Evolutionary conservation across 92 coral and sea anemone species (phyloP).

Genomic region (Porites cylindrica): DNA sequence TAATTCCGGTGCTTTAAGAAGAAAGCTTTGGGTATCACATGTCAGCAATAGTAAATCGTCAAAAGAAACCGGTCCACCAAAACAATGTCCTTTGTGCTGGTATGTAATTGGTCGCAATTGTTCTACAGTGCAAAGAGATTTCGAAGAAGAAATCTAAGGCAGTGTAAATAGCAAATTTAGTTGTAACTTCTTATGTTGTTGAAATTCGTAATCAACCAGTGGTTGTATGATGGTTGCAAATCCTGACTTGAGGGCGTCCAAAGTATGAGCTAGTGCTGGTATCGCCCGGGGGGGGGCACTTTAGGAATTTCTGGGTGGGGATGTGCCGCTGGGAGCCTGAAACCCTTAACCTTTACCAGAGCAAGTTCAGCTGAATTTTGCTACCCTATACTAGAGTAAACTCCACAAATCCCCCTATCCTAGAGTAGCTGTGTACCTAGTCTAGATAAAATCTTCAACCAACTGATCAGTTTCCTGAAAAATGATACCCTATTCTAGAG

Average conservation of each 20-base stretch:
- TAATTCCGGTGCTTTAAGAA: background rate
- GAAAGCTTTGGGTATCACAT: background rate
- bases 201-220: constrained; percentile 17
- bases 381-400: too few relatives aligned
- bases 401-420: too few relatives aligned
- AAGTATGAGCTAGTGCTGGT: background rate
- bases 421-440: too few relatives aligned
- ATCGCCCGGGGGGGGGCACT: too few relatives aligned
- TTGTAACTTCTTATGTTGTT: background rate
- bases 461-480: too few relatives aligned
- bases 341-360: too few relatives aligned
- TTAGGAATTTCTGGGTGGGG: too few relatives aligned
- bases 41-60: constrained; percentile 23
- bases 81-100: background rate
- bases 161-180: constrained; percentile 24
- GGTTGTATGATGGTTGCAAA: constrained; percentile 6
- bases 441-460: too few relatives aligned
- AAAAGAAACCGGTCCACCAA: constrained; percentile 8
- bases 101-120: constrained; percentile 29
- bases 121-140: constrained; percentile 21
- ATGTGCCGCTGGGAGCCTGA: too few relatives aligned
- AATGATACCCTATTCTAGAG: too few relatives aligned
- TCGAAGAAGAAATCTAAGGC: background rate
- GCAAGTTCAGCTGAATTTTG: too few relatives aligned
- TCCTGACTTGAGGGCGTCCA: background rate